Conservation (phyloP, 2,113 vertebrate genomes). For the Anser cygnoides region DNA sequence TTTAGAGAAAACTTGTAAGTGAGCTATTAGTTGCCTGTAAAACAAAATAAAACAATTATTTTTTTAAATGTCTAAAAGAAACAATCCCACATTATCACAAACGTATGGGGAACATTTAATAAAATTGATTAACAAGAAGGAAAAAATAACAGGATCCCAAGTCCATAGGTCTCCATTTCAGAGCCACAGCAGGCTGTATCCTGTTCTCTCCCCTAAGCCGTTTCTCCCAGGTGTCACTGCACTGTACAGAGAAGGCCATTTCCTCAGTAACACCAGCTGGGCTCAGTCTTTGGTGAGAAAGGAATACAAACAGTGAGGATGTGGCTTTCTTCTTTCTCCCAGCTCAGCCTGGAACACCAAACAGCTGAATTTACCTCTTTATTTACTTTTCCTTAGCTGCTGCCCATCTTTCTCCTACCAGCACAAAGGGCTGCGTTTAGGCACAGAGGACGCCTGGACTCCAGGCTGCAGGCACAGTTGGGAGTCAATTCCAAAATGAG, state of each 20-base stretch:
- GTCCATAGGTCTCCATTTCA: not conserved
- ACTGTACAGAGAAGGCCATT: not conserved
- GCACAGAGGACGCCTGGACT: not conserved
- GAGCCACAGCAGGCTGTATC: not conserved
- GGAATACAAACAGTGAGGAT: not conserved
- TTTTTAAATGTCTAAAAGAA: not conserved
- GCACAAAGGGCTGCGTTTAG: not conserved
- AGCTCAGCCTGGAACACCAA: not conserved
- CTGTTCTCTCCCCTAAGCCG: not conserved
- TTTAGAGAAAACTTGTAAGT: conserved; percentile 92
- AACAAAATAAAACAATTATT: not conserved
- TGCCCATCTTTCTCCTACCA: not conserved
- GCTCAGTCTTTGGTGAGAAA: not conserved
- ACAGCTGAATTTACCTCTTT: not conserved
- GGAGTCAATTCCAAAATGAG: not conserved
- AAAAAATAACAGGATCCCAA: not conserved
- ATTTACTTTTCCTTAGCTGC: not conserved
- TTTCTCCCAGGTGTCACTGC: not conserved
- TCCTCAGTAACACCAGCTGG: not conserved
- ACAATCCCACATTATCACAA: not conserved
- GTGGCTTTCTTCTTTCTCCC: not conserved
- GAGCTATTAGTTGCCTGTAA: conserved; percentile 88
- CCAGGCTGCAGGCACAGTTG: not conserved
- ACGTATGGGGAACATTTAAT: not conserved
- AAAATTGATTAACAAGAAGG: not conserved